Percentiles rank a stretch among this genome's conserved stretches.
Evolutionary conservation across 2,888 invertebrate genomes (phyloP).

Genomic region (Apantesis nais): DNA sequence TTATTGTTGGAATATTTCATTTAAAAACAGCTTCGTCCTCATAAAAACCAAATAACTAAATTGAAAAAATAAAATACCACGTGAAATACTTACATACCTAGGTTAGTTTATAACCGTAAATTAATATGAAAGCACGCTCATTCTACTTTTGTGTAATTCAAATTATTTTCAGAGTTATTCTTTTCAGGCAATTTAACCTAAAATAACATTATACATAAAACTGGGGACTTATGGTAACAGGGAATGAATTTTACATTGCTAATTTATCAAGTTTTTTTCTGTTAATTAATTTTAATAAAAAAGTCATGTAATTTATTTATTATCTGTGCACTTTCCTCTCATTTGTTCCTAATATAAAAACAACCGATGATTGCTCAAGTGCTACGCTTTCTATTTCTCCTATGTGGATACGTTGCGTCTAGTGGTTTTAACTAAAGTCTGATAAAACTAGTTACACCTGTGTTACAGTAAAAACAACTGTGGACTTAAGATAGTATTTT

Average conservation of each 20-base stretch:
- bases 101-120: slow-evolving; percentile 30
- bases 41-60: slow-evolving; percentile 37
- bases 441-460: too few species aligned
- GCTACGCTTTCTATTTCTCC: too few species aligned
- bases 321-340: too few species aligned
- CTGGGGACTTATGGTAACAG: slow-evolving; percentile 53
- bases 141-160: slow-evolving; percentile 50
- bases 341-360: too few species aligned
- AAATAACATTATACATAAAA: slow-evolving; percentile 64
- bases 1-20: slow-evolving; percentile 29
- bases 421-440: too few species aligned
- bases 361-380: too few species aligned
- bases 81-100: slow-evolving; percentile 19
- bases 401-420: too few species aligned
- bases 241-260: slow-evolving; percentile 52
- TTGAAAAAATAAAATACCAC: slow-evolving; percentile 27
- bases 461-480: too few species aligned
- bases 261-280: slow-evolving; percentile 42
- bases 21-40: slow-evolving; percentile 28
- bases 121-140: slow-evolving; percentile 37
- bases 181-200: slow-evolving; percentile 63
- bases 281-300: background rate
- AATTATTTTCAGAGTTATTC: slow-evolving; percentile 53
- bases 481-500: too few species aligned
- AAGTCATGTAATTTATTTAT: background rate